These are phyloP conservation scores for Prunella fulvescens DNA, from an alignment of 2,113 vertebrate genomes.

Conservation along the genomic window DNA sequence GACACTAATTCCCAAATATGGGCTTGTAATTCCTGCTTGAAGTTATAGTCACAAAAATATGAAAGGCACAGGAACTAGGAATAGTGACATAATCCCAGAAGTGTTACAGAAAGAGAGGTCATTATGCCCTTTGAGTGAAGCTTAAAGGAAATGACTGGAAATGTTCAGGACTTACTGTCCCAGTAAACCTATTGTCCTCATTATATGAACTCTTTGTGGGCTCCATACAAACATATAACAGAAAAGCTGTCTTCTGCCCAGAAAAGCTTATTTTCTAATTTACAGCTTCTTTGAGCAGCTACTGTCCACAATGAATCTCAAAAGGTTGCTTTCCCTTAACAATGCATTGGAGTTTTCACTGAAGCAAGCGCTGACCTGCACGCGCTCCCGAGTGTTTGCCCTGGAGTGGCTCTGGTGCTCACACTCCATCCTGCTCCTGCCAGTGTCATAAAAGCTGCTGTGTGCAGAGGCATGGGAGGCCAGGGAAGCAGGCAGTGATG, in stretches of 20 bases:
- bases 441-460: background rate
- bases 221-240: background rate
- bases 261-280: background rate
- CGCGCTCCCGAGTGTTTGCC: background rate
- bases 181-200: slow-evolving; percentile 21
- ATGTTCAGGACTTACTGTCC: background rate
- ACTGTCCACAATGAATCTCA: background rate
- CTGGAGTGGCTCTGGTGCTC: background rate
- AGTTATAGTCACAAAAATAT: background rate
- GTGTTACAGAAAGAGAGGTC: background rate
- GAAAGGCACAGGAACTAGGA: background rate
- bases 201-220: background rate
- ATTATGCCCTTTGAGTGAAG: background rate
- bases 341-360: background rate
- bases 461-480: background rate
- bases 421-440: background rate
- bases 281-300: background rate
- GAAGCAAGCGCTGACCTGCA: background rate
- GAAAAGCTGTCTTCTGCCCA: background rate
- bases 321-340: slow-evolving; percentile 4
- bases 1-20: background rate
- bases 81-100: background rate
- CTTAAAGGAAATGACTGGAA: slow-evolving; percentile 6
- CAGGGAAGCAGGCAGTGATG: background rate
- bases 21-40: background rate